Base-by-base conservation (phyloP, 2,113 vertebrate species). In the Pseudorectes ferrugineus region DNA sequence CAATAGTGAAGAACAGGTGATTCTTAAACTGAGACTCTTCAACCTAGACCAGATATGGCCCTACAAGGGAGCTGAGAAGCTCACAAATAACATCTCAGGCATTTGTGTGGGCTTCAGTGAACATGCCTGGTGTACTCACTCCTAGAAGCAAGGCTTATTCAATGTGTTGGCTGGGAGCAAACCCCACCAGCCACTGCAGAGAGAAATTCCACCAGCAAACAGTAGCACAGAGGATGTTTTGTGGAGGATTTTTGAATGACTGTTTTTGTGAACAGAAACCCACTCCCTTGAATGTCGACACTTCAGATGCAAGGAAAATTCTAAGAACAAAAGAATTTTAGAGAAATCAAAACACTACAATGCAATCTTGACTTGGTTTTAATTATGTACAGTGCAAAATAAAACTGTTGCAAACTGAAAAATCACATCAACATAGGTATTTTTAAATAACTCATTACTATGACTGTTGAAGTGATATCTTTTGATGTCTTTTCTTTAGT, bases 201-300 rank as follows among this genome's bases (percentile, higher is more conserved):
- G 82, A 49, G 76, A 80, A 97, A 95, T 92, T 89, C 72, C 94
- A 86, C 10, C 83, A 92, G 72, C 79, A 57, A 55, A 78, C 79
- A 67, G 51, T 3, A 77, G 43, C 55, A 89, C 89, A 95, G 83
- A 89, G 68, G 43, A 71, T 72, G 76, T 65, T 92, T 89, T 92
- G 57, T 85, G 73, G 48, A 81, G 48, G 57, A 91, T 78, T 95
- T 84, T 65, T 95, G 70, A 92, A 89, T 74, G 22, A 49, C 36
- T 71, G 40, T 11, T 95, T 87, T 52, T 95, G 70, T 85, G 72
- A 93, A 66, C 54, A 88, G 72, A 90, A 92, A 66, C 55, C 59
- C 62, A 54, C 51, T 77, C 79, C 79, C 59, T 86, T 3, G 3
- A 73, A 86, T 43, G 22, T 83, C 26, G 13, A 72, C 2, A 4